Conservation (phyloP, 1,140 invertebrate species). For the Drosophila arawakana region DNA sequence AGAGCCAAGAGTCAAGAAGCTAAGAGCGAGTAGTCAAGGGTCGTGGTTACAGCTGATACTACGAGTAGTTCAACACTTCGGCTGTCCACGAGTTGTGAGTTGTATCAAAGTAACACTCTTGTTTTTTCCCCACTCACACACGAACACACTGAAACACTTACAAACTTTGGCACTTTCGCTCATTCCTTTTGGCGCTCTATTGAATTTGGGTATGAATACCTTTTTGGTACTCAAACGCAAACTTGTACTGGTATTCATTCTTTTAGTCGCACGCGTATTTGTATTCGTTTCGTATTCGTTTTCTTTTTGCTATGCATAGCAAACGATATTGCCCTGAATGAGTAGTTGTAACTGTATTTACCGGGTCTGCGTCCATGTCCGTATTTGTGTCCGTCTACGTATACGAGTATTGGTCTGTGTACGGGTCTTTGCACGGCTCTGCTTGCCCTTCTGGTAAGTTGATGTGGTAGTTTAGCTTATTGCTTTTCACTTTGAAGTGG, state of each 20-base stretch:
- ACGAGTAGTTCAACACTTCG: constrained; percentile 6
- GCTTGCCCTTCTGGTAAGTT: constrained; percentile 31
- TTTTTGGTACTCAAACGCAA: constrained; percentile 1
- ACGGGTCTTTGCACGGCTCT: neutral
- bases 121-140: constrained; percentile 59
- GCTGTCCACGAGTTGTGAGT: constrained; percentile 1
- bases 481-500: constrained; percentile 81
- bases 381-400: neutral
- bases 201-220: neutral
- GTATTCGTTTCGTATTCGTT: constrained; percentile 33
- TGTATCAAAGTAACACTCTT: constrained; percentile 34
- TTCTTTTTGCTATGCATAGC: constrained; percentile 52
- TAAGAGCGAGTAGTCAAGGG: neutral
- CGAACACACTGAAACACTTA: constrained; percentile 4
- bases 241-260: constrained; percentile 15
- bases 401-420: neutral
- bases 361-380: constrained; percentile 7
- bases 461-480: constrained; percentile 77
- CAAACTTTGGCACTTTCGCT: constrained; percentile 64
- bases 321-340: constrained; percentile 38
- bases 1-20: no score
- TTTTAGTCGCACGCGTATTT: constrained; percentile 33
- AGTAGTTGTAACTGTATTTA: constrained; percentile 14
- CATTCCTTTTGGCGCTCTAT: constrained; percentile 43
- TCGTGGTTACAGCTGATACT: constrained; percentile 8